Percentiles rank a stretch among this genome's conserved stretches.
These are phyloP conservation scores for Habroteleia sp. DNA, from an alignment of 2,888 invertebrate genomes.

Conservation along the genomic window DNA sequence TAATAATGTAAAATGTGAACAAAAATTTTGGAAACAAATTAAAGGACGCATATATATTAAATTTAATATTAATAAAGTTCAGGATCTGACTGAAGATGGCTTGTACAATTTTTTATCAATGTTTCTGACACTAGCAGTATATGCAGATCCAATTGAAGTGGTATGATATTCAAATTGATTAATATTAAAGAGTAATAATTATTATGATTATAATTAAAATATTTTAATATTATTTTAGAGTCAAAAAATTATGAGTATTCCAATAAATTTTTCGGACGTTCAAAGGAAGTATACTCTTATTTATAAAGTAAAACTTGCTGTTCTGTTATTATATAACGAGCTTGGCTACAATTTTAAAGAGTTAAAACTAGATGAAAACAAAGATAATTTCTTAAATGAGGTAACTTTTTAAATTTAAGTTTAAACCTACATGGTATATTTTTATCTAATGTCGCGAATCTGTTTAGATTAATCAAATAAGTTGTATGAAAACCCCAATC, in stretches of 20 bases:
- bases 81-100: slow-evolving; percentile 82
- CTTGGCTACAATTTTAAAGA: slow-evolving; percentile 54
- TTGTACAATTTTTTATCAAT: slow-evolving; percentile 83
- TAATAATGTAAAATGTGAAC: slow-evolving; percentile 70
- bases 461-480: slow-evolving; percentile 72
- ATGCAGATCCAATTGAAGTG: slow-evolving; percentile 79
- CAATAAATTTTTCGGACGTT: slow-evolving; percentile 59
- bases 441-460: slow-evolving; percentile 27
- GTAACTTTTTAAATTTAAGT: too few species aligned
- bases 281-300: slow-evolving; percentile 69
- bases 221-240: slow-evolving; percentile 68
- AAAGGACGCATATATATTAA: slow-evolving; percentile 84
- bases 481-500: slow-evolving; percentile 75
- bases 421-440: too few species aligned
- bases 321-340: slow-evolving; percentile 75
- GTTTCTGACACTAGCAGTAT: slow-evolving; percentile 80
- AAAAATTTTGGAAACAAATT: slow-evolving; percentile 81
- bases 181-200: slow-evolving; percentile 66
- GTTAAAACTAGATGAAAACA: slow-evolving; percentile 39
- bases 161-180: too few species aligned
- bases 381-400: slow-evolving; percentile 46
- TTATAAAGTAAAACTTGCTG: slow-evolving; percentile 76
- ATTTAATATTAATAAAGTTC: slow-evolving; percentile 83
- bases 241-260: slow-evolving; percentile 74
- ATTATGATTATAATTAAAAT: slow-evolving; percentile 2